These are phyloP conservation scores for Linyphia triangularis DNA, from an alignment of 2,888 invertebrate species.

Conservation along the genomic window DNA sequence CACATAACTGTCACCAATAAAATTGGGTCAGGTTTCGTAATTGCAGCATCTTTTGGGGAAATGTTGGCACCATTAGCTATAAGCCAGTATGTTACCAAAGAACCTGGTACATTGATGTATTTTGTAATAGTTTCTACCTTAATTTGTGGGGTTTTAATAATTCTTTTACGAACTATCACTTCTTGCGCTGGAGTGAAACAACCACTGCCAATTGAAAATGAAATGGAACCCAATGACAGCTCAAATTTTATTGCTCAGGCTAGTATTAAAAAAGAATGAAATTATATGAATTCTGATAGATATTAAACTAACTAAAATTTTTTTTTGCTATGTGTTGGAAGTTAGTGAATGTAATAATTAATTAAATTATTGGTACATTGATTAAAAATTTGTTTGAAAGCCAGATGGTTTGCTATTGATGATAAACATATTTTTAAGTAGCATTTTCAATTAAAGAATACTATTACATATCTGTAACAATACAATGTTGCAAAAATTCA, in stretches of 20 bases:
- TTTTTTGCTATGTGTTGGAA: no score
- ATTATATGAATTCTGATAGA: no score
- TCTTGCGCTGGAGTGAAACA: neutral
- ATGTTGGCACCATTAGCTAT: constrained; percentile 74
- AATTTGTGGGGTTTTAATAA: constrained; percentile 39
- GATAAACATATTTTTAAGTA: no score
- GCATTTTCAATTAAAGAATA: no score
- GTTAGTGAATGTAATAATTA: no score
- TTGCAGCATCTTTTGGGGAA: constrained; percentile 75
- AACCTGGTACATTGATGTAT: constrained; percentile 68
- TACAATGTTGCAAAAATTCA: no score
- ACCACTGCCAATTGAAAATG: constrained; percentile 7
- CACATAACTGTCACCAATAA: constrained; percentile 71
- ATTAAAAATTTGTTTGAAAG: no score
- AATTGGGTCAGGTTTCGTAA: constrained; percentile 72
- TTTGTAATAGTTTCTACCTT: constrained; percentile 34
- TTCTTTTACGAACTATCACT: constrained; percentile 38
- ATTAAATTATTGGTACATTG: no score
- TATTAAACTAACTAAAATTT: no score
- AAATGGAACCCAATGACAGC: neutral
- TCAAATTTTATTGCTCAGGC: neutral
- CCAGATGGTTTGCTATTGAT: no score
- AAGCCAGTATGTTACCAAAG: constrained; percentile 73
- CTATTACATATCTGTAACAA: no score
- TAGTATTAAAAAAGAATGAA: neutral